Conservation (phyloP, 2,888 invertebrate species). For the Lepidocyrtinus sp. region DNA sequence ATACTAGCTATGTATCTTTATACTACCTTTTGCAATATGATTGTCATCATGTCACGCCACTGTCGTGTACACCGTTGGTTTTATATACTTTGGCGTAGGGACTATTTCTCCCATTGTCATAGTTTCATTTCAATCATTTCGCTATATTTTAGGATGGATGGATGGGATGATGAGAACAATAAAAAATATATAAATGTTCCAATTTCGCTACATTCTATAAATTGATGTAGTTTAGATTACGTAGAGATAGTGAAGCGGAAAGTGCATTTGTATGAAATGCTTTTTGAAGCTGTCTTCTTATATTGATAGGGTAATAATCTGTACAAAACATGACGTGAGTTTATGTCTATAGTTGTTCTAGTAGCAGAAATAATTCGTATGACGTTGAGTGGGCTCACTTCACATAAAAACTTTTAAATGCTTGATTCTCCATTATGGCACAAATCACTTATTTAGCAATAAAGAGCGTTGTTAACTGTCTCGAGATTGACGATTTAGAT, state of each 20-base stretch:
- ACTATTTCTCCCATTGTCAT: no score
- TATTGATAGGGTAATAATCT: background rate
- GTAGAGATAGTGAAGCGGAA: slow-evolving; percentile 10
- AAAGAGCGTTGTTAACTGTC: slow-evolving; percentile 8
- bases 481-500: slow-evolving; percentile 18
- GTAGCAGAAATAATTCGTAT: no score
- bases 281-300: background rate
- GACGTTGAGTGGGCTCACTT: background rate
- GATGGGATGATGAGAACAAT: background rate
- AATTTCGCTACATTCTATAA: slow-evolving; percentile 1
- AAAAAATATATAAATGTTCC: background rate
- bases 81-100: no score
- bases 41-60: no score
- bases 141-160: background rate
- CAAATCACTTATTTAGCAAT: slow-evolving; percentile 3
- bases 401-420: background rate
- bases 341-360: background rate
- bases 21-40: background rate
- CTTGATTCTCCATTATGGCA: background rate
- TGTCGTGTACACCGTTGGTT: no score
- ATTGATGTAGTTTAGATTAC: background rate
- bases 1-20: background rate
- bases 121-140: no score
- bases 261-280: slow-evolving; percentile 3
- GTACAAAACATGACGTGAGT: background rate